Evolutionary conservation across 2,888 invertebrate genomes (phyloP).

Genomic region (Acrobasis consociella): DNA sequence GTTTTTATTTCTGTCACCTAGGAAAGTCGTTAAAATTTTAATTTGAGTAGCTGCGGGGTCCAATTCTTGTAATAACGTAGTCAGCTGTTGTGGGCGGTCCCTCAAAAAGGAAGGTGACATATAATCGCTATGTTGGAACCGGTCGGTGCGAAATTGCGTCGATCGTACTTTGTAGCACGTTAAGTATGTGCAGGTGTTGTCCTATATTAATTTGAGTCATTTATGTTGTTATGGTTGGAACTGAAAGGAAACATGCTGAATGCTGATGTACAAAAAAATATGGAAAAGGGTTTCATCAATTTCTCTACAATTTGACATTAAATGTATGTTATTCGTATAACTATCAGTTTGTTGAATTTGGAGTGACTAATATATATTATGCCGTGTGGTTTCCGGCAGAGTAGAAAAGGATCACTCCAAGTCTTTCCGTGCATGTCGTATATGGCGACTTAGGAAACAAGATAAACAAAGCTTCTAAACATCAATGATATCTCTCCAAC

Average conservation of each 20-base stretch:
- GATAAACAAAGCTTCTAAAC: no score
- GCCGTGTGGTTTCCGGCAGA: no score
- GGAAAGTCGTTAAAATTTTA: constrained; percentile 29
- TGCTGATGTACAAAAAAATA: not conserved
- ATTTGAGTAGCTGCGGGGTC: constrained; percentile 30
- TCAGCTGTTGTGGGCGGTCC: constrained; percentile 35
- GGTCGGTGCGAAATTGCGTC: constrained; percentile 23
- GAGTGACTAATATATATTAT: no score
- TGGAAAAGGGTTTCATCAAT: no score
- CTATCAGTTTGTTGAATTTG: no score
- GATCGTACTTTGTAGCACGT: constrained; percentile 14
- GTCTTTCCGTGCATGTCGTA: no score
- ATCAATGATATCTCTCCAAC: no score
- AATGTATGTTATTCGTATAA: no score
- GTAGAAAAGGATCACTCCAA: no score
- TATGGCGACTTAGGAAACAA: no score
- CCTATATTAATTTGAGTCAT: constrained; percentile 9
- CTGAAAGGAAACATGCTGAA: not conserved
- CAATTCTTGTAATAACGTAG: constrained; percentile 33
- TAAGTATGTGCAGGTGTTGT: constrained; percentile 19
- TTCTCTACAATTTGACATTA: no score
- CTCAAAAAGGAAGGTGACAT: constrained; percentile 38
- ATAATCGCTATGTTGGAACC: constrained; percentile 33
- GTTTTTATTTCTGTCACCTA: constrained; percentile 21
- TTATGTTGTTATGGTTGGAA: not conserved